Evolutionary conservation across 2,797 vertebrate genomes (phyloP).

Genomic region (Liparis tanakae): DNA sequence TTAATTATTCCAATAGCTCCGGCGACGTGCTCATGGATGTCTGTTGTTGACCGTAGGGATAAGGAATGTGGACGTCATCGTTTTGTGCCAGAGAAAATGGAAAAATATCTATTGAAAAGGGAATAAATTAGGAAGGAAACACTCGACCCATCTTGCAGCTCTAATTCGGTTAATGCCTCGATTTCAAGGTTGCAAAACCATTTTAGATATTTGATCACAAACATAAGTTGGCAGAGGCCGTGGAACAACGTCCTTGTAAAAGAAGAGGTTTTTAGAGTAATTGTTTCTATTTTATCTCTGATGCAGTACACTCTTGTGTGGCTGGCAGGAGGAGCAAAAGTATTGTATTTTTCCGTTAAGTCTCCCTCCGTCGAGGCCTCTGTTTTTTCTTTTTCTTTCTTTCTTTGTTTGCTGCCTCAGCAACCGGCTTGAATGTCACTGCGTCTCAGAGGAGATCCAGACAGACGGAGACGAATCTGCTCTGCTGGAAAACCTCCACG

Average conservation of each 20-base stretch:
- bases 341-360: slow-evolving; percentile 9
- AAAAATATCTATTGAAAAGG: neutral
- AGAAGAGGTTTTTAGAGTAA: neutral
- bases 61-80: neutral
- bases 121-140: neutral
- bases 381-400: slow-evolving; percentile 14
- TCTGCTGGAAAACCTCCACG: slow-evolving; percentile 29
- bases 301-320: neutral
- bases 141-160: neutral
- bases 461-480: slow-evolving; percentile 34
- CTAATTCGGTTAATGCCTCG: neutral
- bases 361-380: neutral
- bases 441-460: slow-evolving; percentile 57
- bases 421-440: slow-evolving; percentile 52
- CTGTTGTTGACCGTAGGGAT: neutral
- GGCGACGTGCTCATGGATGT: neutral
- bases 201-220: neutral
- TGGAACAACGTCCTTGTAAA: slow-evolving; percentile 6
- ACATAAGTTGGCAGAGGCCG: neutral
- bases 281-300: neutral
- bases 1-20: neutral
- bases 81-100: slow-evolving; percentile 2
- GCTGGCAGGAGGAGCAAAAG: slow-evolving; percentile 19
- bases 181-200: neutral
- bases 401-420: slow-evolving; percentile 19